These are phyloP conservation scores for Sisyra nigra DNA, from an alignment of 2,888 invertebrate species.

Conservation along the genomic window DNA sequence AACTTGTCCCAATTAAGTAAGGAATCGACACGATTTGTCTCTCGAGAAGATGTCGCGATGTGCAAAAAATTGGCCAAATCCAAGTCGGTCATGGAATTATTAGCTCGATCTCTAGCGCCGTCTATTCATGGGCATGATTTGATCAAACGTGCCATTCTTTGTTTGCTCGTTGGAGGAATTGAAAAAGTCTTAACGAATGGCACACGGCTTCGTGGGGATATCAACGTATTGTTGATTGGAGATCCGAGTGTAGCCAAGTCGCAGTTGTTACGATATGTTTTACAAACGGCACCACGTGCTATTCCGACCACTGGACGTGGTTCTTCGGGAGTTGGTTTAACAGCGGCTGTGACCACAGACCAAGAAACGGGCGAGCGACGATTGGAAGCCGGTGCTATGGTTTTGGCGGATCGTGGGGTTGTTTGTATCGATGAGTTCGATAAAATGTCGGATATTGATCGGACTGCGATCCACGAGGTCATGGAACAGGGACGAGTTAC, in stretches of 20 bases:
- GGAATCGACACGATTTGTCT: conserved; percentile 61
- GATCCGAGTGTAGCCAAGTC: conserved; percentile 99
- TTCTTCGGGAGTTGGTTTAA: conserved; percentile 95
- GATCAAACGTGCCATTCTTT: conserved; percentile 91
- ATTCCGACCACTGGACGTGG: conserved; percentile 96
- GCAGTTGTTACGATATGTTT: conserved; percentile 82
- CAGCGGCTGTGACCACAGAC: conserved; percentile 95
- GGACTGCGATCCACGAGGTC: conserved; percentile 98
- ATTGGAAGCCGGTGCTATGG: conserved; percentile 98
- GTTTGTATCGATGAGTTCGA: conserved; percentile 98
- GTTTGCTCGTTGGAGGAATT: conserved; percentile 84
- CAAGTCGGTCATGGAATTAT: conserved; percentile 71
- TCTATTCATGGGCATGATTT: conserved; percentile 96
- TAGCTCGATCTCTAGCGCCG: conserved; percentile 87
- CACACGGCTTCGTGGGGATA: conserved; percentile 70
- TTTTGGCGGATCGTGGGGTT: conserved; percentile 94
- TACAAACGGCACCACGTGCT: conserved; percentile 88
- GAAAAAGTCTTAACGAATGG: conserved; percentile 90
- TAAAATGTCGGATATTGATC: conserved; percentile 97
- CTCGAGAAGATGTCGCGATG: conserved; percentile 71
- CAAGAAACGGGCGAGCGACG: conserved; percentile 76
- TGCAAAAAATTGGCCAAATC: conserved; percentile 71
- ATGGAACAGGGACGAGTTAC: conserved; percentile 98
- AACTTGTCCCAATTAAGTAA: conserved; percentile 82
- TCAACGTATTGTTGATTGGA: conserved; percentile 88